Evolutionary conservation across 2,888 invertebrate genomes (phyloP), one percentile per base, ranked within the genome.

Genomic region (Bhutanitis thaidina): DNA sequence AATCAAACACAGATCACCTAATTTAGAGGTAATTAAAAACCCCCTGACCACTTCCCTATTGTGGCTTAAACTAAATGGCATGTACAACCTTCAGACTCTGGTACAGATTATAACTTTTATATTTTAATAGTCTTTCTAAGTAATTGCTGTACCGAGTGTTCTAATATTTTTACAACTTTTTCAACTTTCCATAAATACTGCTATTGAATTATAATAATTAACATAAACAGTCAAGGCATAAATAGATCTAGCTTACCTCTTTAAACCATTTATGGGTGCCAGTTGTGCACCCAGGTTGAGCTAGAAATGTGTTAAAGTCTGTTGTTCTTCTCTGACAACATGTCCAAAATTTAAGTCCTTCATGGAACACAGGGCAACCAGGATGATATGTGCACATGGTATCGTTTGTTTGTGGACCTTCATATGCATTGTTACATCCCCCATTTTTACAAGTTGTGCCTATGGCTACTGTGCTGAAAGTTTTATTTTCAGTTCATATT

Each of bases 331-430:
- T 95, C 64, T 95, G 93, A 72, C 99, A 99, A 74, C 99, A 99
- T 0, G 97, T 95, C 98, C 98, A 99, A 80, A 93, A 99, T 77
- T 99, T 99, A 74, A 98, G 88, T 0, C 98, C 98, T 88, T 99
- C 98, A 67, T 99, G 98, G 77, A 99, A 99, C 43, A 99, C 92
- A 0, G 98, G 97, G 34, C 91, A 91, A 0, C 98, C 98, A 0
- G 97, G 94, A 85, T 99, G 98, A 80, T 95, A 90, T 40, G 90
- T 87, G 73, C 98, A 98, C 43, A 89, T 75, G 13, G 89, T 87
- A 3, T 87, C 71, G 63, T 95, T 91, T 10, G 92, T 91, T 43
- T 92, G 77, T 1, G 92, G 90, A 5, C 94, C 94, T 60, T 92
- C 90, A 70, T 94, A 98, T 0, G 91, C 86, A 58, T 73, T 77